Conservation (phyloP, 2,113 vertebrate genomes). For the Antechinus stuartii region DNA sequence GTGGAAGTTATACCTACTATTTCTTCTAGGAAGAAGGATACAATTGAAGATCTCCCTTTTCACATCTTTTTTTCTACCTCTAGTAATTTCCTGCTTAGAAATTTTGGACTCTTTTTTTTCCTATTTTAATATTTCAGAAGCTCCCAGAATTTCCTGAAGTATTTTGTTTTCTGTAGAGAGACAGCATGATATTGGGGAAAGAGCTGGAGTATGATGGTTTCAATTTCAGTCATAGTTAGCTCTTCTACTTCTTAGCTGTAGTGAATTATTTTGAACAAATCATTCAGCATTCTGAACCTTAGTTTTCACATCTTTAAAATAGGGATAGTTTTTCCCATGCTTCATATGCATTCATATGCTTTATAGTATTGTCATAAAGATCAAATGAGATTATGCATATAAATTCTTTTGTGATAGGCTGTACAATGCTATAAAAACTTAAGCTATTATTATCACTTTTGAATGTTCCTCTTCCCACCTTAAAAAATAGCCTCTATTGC, state of each 20-base stretch:
- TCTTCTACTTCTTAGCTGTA: neutral
- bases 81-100: neutral
- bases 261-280: neutral
- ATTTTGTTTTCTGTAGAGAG: neutral
- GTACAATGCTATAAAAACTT: neutral
- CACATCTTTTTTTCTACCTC: neutral
- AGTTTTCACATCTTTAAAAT: neutral
- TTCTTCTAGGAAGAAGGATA: neutral
- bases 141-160: neutral
- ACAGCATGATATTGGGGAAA: neutral
- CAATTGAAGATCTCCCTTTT: neutral
- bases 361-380: neutral
- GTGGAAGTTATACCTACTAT: neutral
- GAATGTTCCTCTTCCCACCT: neutral
- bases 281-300: neutral
- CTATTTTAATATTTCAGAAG: neutral
- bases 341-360: neutral
- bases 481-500: neutral
- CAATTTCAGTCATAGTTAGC: neutral
- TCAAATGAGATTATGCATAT: neutral
- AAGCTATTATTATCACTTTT: neutral
- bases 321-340: neutral
- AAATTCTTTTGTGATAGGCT: neutral
- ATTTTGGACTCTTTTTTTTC: neutral
- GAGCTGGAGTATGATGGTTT: neutral